phyloP scores from a whole-genome alignment of 2,113 vertebrate species.

The Anser brachyrhynchus region DNA sequence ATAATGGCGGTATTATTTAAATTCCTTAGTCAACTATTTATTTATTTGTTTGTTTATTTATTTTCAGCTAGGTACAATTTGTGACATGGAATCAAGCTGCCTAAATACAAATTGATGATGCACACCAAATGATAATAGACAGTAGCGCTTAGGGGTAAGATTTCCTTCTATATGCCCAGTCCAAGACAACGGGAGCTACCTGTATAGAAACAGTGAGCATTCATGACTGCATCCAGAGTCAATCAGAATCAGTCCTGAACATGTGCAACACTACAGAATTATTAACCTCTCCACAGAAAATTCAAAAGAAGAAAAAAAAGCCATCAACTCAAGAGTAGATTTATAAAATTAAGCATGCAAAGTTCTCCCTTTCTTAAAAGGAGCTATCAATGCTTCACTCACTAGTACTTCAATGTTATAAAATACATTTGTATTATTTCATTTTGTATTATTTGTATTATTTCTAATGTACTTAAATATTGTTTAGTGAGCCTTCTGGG shows the following conservation, averaged over 20 bases:
- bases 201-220: not conserved
- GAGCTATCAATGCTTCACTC: not conserved
- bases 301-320: not conserved
- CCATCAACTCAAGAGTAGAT: not conserved
- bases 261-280: accelerated
- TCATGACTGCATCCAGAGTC: not conserved
- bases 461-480: not conserved
- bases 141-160: not conserved
- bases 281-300: accelerated
- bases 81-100: not conserved
- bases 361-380: not conserved
- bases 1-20: not conserved
- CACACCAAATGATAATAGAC: not conserved
- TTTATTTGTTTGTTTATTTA: not conserved
- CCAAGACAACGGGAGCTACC: not conserved
- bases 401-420: not conserved
- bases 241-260: not conserved
- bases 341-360: not conserved
- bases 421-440: not conserved
- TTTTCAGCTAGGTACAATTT: not conserved
- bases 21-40: not conserved
- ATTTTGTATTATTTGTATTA: too few species aligned
- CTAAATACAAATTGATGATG: not conserved
- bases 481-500: not conserved
- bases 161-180: not conserved